Evolutionary conservation across 2,113 vertebrate species (phyloP).

Genomic region (Microcebus griseorufus): DNA sequence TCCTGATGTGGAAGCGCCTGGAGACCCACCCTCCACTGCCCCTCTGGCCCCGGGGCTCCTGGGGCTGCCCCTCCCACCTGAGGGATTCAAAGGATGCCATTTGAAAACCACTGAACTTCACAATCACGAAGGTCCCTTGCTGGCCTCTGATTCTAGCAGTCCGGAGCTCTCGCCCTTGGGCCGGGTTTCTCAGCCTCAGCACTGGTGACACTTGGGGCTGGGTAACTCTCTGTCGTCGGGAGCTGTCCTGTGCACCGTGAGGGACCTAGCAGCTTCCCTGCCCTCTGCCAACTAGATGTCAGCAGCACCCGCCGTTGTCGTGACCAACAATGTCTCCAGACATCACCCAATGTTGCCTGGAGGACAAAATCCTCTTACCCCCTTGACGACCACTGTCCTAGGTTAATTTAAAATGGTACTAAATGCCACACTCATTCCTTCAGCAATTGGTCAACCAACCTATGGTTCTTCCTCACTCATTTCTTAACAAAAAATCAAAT

Average conservation of each 20-base stretch:
- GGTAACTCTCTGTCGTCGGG: neutral
- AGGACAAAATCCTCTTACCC: neutral
- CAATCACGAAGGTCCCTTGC: neutral
- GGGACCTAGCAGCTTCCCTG: neutral
- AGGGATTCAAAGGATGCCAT: neutral
- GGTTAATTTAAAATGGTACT: neutral
- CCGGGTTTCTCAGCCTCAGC: neutral
- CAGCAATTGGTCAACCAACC: neutral
- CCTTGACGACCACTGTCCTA: neutral
- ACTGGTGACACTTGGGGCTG: neutral
- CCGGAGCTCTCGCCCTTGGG: neutral
- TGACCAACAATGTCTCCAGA: neutral
- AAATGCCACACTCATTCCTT: slow-evolving; percentile 14
- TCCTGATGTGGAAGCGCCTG: rapidly evolving
- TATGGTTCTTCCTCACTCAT: neutral
- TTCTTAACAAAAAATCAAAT: neutral
- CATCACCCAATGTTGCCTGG: neutral
- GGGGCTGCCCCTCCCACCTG: no score
- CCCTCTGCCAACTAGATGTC: neutral
- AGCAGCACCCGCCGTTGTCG: neutral
- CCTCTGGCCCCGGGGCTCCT: neutral
- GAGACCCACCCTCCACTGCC: rapidly evolving
- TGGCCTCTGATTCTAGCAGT: neutral
- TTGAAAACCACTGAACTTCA: neutral
- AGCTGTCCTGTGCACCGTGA: neutral